These are phyloP conservation scores for Ctenoplectra terminalis DNA, from an alignment of 1,140 invertebrate species.

Conservation along the genomic window DNA sequence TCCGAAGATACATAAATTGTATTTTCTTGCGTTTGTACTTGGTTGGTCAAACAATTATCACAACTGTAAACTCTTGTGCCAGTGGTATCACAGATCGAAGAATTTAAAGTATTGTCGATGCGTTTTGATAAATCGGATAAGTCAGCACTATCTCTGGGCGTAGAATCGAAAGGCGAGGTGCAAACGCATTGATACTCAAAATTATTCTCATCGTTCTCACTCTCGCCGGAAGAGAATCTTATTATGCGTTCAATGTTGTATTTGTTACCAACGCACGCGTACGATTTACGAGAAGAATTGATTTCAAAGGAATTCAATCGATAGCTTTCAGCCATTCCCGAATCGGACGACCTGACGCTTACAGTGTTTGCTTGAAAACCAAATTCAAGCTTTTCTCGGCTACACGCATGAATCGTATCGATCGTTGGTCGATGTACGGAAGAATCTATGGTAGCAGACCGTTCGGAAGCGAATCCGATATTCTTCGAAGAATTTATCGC, in stretches of 20 bases:
- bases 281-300: constrained; percentile 74
- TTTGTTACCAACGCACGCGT: constrained; percentile 54
- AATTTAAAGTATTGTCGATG: constrained; percentile 29
- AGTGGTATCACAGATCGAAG: background rate
- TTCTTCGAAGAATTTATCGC: constrained; percentile 56
- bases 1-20: background rate
- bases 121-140: constrained; percentile 56
- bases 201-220: constrained; percentile 86
- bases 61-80: background rate
- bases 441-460: background rate
- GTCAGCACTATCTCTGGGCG: constrained; percentile 81
- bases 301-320: constrained; percentile 76
- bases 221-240: constrained; percentile 73
- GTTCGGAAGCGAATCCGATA: constrained; percentile 27
- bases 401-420: background rate
- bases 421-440: background rate
- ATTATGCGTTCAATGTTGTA: constrained; percentile 27
- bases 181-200: constrained; percentile 89
- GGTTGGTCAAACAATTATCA: background rate
- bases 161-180: constrained; percentile 88
- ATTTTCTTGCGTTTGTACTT: constrained; percentile 15
- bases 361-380: constrained; percentile 34
- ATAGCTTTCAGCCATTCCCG: constrained; percentile 92
- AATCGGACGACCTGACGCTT: constrained; percentile 88
- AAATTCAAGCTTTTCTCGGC: background rate